These are phyloP conservation scores for Neopelma chrysocephalum DNA, from an alignment of 2,797 vertebrate species.

Conservation along the genomic window DNA sequence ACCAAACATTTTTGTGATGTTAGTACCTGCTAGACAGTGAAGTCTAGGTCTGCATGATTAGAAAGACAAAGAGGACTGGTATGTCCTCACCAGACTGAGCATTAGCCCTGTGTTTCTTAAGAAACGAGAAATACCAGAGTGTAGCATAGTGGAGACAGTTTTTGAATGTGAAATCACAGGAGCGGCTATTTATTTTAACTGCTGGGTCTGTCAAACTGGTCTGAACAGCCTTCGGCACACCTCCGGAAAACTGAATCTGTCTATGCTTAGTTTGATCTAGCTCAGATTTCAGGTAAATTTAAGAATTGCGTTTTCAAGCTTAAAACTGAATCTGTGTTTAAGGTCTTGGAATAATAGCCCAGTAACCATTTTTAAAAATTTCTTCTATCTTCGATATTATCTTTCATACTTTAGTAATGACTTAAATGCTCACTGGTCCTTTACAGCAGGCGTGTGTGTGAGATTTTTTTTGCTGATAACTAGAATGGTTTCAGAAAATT, in stretches of 20 bases:
- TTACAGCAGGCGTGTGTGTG: neutral
- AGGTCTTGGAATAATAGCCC: neutral
- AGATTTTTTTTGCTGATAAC: neutral
- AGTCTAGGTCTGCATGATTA: neutral
- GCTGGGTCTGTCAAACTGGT: neutral
- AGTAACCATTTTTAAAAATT: neutral
- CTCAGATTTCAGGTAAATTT: neutral
- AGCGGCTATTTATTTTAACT: neutral
- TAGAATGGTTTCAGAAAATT: neutral
- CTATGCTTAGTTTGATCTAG: neutral
- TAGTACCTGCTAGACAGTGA: neutral
- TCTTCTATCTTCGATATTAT: neutral
- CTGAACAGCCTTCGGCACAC: neutral
- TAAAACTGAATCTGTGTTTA: neutral
- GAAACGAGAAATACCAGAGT: neutral
- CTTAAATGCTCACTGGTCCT: neutral
- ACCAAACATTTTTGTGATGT: neutral
- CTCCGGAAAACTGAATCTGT: neutral
- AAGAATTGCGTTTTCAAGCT: neutral
- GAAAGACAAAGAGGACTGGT: neutral
- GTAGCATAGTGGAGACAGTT: neutral
- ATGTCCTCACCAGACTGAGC: neutral
- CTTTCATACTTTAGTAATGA: neutral
- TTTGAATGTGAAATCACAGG: neutral
- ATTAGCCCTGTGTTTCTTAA: neutral